Percentiles rank a stretch among this genome's conserved stretches.
These are phyloP conservation scores for Orius insidiosus DNA, from an alignment of 1,140 invertebrate species.

Conservation along the genomic window DNA sequence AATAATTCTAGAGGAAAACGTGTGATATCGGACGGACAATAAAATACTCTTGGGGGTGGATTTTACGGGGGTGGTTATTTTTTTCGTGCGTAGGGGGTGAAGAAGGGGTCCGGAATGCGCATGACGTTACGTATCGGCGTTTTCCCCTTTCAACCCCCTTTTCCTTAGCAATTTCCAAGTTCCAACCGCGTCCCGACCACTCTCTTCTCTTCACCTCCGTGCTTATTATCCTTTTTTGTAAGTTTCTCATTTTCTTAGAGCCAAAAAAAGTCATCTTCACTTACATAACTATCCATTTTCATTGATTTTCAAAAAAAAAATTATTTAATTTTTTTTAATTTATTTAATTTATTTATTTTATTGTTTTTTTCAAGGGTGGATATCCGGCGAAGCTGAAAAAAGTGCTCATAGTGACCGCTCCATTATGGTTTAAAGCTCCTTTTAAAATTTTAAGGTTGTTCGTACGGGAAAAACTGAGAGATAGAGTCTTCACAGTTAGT, in stretches of 20 bases:
- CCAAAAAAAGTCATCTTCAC: no score
- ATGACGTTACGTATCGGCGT: constrained; percentile 10
- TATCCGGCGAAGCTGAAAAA: constrained; percentile 96
- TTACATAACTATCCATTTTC: no score
- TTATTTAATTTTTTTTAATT: no score
- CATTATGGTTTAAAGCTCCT: constrained; percentile 94
- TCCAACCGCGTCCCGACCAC: background rate
- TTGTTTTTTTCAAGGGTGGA: constrained; percentile 55
- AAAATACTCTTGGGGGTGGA: no score
- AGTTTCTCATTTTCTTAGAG: background rate
- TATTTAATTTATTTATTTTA: no score
- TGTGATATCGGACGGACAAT: no score
- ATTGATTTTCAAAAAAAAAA: no score
- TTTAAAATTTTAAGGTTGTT: constrained; percentile 92
- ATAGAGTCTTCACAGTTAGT: constrained; percentile 88
- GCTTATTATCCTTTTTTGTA: background rate
- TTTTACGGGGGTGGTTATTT: no score
- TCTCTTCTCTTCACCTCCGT: background rate
- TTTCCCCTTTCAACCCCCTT: constrained; percentile 1
- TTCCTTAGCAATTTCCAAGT: background rate
- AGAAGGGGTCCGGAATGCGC: constrained; percentile 4
- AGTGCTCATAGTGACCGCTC: constrained; percentile 91
- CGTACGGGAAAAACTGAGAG: constrained; percentile 86
- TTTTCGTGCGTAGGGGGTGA: no score
- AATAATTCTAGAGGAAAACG: no score